A percentile compares a stretch with the other conserved stretches of the same genome.
phyloP scores from a whole-genome alignment of 2,113 vertebrate species.

The Meles meles region DNA sequence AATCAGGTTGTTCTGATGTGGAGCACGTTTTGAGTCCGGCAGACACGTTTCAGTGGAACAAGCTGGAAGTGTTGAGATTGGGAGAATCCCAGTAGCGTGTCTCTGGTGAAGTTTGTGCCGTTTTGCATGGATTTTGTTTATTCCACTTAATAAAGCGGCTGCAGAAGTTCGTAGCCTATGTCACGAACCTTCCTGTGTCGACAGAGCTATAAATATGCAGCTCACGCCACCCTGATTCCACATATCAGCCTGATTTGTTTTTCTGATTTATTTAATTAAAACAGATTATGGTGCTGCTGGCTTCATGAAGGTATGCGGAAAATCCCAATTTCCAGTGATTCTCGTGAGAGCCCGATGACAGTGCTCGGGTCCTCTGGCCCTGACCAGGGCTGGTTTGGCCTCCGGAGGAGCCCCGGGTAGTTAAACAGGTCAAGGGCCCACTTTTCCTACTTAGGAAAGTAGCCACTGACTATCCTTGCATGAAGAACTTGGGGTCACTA shows the following conservation, averaged over 20 bases:
- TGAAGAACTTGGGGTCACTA: neutral
- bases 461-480: rapidly evolving
- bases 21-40: slow-evolving; percentile 59
- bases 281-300: neutral
- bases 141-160: slow-evolving; percentile 61
- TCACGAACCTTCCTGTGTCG: slow-evolving; percentile 48
- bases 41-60: slow-evolving; percentile 56
- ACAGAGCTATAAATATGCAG: neutral
- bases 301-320: neutral
- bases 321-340: neutral
- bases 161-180: neutral
- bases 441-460: neutral
- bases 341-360: rapidly evolving
- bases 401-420: rapidly evolving
- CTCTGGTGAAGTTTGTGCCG: neutral
- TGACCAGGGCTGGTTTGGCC: neutral
- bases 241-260: slow-evolving; percentile 55
- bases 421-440: neutral
- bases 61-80: neutral
- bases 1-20: slow-evolving; percentile 59
- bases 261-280: slow-evolving; percentile 76
- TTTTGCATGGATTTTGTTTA: slow-evolving; percentile 62
- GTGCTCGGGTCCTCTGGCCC: rapidly evolving
- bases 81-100: neutral
- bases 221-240: slow-evolving; percentile 1